These are phyloP conservation scores for Anarhynchus alexandrinus DNA, from an alignment of 2,113 vertebrate genomes.

Conservation along the genomic window DNA sequence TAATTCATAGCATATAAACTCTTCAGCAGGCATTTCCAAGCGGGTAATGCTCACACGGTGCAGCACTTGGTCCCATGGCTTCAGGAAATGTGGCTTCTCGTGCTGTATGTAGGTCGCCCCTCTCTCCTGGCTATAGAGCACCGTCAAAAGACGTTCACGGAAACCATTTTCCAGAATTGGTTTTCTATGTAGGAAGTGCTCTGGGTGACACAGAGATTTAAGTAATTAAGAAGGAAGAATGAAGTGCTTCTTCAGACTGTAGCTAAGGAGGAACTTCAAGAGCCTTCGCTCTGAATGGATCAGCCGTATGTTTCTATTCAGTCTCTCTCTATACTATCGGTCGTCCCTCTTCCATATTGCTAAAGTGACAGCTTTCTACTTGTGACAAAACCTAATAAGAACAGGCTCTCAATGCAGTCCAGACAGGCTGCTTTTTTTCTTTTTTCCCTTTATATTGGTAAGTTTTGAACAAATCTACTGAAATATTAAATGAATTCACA, in stretches of 20 bases:
- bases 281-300: not conserved
- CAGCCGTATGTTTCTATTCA: not conserved
- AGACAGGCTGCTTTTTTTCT: not conserved
- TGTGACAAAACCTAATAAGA: not conserved
- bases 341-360: not conserved
- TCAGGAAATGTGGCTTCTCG: accelerated
- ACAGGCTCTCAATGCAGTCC: not conserved
- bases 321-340: not conserved
- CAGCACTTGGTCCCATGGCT: not conserved
- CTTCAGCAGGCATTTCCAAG: not conserved
- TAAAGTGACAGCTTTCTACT: not conserved
- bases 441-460: not conserved
- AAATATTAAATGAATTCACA: not conserved
- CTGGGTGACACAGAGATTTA: not conserved
- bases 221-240: not conserved
- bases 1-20: not conserved
- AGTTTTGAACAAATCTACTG: not conserved
- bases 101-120: accelerated
- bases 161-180: not conserved
- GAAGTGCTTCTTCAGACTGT: not conserved
- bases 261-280: not conserved
- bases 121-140: not conserved
- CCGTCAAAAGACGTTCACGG: not conserved
- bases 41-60: accelerated
- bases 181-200: not conserved